Conservation (phyloP, 2,113 vertebrate genomes). For the Burhinus oedicnemus region DNA sequence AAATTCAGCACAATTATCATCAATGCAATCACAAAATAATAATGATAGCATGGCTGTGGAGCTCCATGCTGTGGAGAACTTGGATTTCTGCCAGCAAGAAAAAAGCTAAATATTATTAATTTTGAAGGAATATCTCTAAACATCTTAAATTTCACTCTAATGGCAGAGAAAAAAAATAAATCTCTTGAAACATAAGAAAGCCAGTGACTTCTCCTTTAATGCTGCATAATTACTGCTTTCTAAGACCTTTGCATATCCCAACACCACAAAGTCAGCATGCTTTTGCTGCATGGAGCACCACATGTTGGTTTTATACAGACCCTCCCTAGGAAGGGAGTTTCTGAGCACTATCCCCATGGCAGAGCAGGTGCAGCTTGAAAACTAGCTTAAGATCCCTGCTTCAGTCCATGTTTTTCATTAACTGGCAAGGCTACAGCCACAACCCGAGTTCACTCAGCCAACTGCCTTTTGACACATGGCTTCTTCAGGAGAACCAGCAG, state of each 20-base stretch:
- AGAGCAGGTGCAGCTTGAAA: neutral
- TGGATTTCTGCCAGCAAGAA: neutral
- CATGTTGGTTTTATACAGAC: neutral
- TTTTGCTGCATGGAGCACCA: neutral
- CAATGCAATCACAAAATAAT: neutral
- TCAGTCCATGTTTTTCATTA: neutral
- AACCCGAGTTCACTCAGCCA: neutral
- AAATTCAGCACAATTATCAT: neutral
- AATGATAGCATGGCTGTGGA: neutral
- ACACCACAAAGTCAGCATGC: fast-evolving
- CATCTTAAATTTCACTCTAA: neutral
- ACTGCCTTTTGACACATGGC: neutral
- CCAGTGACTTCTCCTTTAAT: neutral
- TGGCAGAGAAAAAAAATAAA: neutral
- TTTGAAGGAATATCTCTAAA: neutral
- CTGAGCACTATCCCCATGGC: neutral
- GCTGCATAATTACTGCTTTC: neutral
- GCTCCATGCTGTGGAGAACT: neutral
- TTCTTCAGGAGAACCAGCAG: neutral
- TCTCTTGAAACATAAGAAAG: neutral
- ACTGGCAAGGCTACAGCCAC: neutral
- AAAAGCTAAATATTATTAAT: neutral
- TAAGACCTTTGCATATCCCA: neutral
- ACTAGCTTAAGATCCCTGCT: neutral
- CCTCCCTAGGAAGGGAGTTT: neutral